Conservation (phyloP, 2,113 vertebrate species). For the Lutjanus erythropterus region DNA sequence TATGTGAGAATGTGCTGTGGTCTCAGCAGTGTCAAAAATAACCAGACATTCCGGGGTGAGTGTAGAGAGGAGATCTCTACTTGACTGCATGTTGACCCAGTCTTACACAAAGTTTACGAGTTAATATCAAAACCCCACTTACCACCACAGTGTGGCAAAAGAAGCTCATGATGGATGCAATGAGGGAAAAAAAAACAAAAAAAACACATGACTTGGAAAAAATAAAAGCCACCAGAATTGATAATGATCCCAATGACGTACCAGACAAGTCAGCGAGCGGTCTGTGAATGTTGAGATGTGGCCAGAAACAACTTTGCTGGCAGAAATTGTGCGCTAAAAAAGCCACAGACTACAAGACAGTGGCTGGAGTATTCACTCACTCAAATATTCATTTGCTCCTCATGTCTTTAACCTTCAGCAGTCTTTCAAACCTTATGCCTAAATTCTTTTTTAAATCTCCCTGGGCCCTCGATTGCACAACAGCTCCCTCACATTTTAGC, state of each 20-base stretch:
- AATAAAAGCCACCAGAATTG: background rate
- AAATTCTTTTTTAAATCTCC: background rate
- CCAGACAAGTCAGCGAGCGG: background rate
- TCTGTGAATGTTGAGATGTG: background rate
- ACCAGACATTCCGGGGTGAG: background rate
- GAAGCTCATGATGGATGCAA: background rate
- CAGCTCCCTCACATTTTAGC: background rate
- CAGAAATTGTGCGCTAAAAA: background rate
- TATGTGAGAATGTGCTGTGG: background rate
- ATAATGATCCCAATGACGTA: background rate
- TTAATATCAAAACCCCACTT: background rate
- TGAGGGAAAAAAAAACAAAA: background rate
- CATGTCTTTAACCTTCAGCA: background rate
- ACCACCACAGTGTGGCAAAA: background rate
- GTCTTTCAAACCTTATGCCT: background rate
- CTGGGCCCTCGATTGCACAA: background rate
- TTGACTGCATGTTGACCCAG: background rate
- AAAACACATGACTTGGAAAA: background rate
- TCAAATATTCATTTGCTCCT: constrained; percentile 3
- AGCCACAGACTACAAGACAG: background rate
- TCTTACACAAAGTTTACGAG: background rate
- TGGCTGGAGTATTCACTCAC: background rate
- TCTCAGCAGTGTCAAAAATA: too few relatives aligned
- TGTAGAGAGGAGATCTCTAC: background rate
- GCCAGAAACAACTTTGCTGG: background rate